Evolutionary conservation across 1,140 invertebrate genomes (phyloP).

Genomic region (Lordiphosa stackelbergi): DNA sequence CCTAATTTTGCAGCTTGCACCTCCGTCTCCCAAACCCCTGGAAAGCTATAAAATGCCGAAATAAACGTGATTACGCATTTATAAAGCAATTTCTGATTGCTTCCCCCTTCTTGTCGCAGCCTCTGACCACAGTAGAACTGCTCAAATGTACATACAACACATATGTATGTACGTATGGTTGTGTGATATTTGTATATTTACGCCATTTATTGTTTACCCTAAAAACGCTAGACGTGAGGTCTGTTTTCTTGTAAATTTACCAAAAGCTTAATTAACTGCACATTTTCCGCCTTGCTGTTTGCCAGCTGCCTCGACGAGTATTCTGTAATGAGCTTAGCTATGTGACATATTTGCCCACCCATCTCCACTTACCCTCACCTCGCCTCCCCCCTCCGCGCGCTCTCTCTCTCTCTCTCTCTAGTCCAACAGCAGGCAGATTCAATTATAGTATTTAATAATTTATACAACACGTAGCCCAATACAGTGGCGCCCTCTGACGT

Average conservation of each 20-base stretch:
- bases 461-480: slow-evolving; percentile 9
- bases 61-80: slow-evolving; percentile 65
- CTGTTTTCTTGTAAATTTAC: slow-evolving; percentile 20
- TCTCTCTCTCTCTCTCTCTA: background rate
- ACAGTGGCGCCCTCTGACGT: slow-evolving; percentile 9
- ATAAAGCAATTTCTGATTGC: slow-evolving; percentile 35
- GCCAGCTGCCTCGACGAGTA: too few species aligned
- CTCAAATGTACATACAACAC: background rate
- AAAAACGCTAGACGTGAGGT: slow-evolving; percentile 17
- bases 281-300: slow-evolving; percentile 15
- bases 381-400: background rate
- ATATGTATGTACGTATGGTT: slow-evolving; percentile 1
- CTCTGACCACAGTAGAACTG: too few species aligned
- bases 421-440: slow-evolving; percentile 2
- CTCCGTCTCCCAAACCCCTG: slow-evolving; percentile 8
- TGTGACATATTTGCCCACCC: slow-evolving; percentile 10
- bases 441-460: slow-evolving; percentile 19
- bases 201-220: slow-evolving; percentile 21
- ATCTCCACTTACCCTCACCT: background rate
- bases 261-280: slow-evolving; percentile 57
- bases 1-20: slow-evolving; percentile 53
- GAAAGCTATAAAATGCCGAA: slow-evolving; percentile 49
- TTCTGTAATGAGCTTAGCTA: slow-evolving; percentile 1
- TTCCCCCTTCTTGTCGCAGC: slow-evolving; percentile 1
- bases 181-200: slow-evolving; percentile 6